Evolutionary conservation across 2,888 invertebrate species (phyloP), one percentile per base, ranked within the genome.

Genomic region (Scaptodrosophila latifasciaeformis): DNA sequence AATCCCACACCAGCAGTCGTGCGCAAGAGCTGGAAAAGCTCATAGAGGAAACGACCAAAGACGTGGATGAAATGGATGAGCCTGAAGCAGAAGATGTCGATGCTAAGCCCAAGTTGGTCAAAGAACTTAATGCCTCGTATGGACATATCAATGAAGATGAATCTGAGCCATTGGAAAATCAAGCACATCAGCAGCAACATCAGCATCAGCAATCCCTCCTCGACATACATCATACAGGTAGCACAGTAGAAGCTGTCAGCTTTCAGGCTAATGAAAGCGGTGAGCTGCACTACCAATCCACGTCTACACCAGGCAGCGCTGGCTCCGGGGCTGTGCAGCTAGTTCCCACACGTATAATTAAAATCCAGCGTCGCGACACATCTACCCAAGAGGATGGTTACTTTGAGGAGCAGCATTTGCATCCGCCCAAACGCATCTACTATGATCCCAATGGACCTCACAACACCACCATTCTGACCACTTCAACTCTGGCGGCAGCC

Each of bases 31-130:
- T 85, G 30, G 86, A 85, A 46, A 85, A 86, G 54, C 66, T 85
- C 0, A 86, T 85, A 9, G 86, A 85, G 48, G 86, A 85, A 57
- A 86, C 85, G 37, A 85, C 85, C 51, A 85, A 85, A 77, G 86
- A 86, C 57, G 84, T 86, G n/a, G 86, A 85, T 6, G 85, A 86
- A 54, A 70, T 78, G 2, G 74, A 83, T 4, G 84, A 85, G 24
- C 65, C 61, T 1, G 72, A 72, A 13, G 54, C 67, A 5, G 75
- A 77, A 1, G 72, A 74, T 2, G 53, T 64, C 1, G 85, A 85
- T 2, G 62, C 78, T 3, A 85, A 86, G 52, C 76, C 82, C 40
- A 85, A 85, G 55, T 63, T 84, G 29, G 61, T 42, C 7, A 84
- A 85, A 24, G 81, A 81, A 35, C 61, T 82, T 0, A 67, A 43